A percentile compares a stretch with the other conserved stretches of the same genome.
phyloP scores from a whole-genome alignment of 2,113 vertebrate genomes.

The Takifugu bimaculatus region DNA sequence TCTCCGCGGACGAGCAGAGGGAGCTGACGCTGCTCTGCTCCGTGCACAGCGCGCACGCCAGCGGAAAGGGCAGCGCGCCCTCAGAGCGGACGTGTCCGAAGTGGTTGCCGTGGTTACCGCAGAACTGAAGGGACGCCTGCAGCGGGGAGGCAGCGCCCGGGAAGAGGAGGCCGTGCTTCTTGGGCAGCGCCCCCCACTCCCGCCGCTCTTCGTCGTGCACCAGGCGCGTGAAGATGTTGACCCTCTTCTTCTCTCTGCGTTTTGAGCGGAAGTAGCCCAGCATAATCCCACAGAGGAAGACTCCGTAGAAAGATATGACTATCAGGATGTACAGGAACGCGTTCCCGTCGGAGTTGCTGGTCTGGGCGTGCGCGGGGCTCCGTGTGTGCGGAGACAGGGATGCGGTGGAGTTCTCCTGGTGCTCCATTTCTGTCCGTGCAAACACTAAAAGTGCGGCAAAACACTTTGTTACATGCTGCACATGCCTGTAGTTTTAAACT shows the following conservation, averaged over 20 bases:
- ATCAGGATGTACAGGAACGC: constrained; percentile 89
- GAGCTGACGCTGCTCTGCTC: constrained; percentile 92
- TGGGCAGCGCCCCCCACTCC: constrained; percentile 85
- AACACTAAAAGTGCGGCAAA: not conserved
- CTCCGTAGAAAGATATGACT: constrained; percentile 91
- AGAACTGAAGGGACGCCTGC: constrained; percentile 67
- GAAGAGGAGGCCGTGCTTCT: constrained; percentile 69
- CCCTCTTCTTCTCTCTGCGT: constrained; percentile 81
- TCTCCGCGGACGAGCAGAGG: constrained; percentile 85
- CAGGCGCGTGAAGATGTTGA: constrained; percentile 80
- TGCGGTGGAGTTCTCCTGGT: constrained; percentile 70
- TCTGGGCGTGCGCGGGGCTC: constrained; percentile 10
- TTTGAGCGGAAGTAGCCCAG: constrained; percentile 92
- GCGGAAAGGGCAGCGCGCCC: constrained; percentile 72
- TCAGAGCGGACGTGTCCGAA: constrained; percentile 26
- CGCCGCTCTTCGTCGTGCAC: constrained; percentile 88
- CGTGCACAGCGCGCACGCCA: constrained; percentile 86
- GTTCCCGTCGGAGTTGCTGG: constrained; percentile 62
- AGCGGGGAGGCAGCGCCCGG: constrained; percentile 61
- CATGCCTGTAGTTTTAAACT: not conserved
- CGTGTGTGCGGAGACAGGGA: constrained; percentile 23
- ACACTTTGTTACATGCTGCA: not conserved
- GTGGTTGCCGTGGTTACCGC: constrained; percentile 35
- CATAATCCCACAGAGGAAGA: constrained; percentile 91
- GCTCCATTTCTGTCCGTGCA: constrained; percentile 75